These are phyloP conservation scores for Myiotriccus ornatus DNA, from an alignment of 2,797 vertebrate genomes.

Conservation along the genomic window DNA sequence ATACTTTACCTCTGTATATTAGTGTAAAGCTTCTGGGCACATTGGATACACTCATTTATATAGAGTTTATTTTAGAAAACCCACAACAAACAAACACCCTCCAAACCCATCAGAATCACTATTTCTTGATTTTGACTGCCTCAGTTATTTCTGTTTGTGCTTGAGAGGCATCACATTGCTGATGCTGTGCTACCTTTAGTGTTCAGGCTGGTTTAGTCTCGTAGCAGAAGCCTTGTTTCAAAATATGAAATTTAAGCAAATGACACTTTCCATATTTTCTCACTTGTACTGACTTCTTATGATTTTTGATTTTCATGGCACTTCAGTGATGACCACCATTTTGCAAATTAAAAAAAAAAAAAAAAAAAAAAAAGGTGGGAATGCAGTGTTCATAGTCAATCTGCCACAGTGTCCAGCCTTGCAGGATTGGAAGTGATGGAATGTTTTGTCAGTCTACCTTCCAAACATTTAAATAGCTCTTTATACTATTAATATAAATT, in stretches of 20 bases:
- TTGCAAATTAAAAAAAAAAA: not conserved
- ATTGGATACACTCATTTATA: not conserved
- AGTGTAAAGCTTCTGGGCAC: not conserved
- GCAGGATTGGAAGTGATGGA: not conserved
- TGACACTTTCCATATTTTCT: not conserved
- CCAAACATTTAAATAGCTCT: not conserved
- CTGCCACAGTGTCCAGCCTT: not conserved
- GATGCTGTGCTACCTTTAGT: not conserved
- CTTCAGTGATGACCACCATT: not conserved
- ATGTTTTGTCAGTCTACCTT: not conserved
- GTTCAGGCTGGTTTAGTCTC: not conserved
- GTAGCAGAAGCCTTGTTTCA: not conserved
- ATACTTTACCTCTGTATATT: not conserved
- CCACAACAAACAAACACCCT: not conserved
- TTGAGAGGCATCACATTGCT: not conserved
- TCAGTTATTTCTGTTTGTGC: not conserved
- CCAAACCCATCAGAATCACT: not conserved
- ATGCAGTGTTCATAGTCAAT: not conserved
- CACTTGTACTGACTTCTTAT: not conserved
- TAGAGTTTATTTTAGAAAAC: not conserved
- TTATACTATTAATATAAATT: not conserved
- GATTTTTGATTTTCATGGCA: not conserved
- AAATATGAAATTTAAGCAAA: not conserved
- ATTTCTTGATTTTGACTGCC: not conserved
- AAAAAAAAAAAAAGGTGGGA: not conserved